A percentile compares a stretch with the other conserved stretches of the same genome.
These are phyloP conservation scores for Typhlichthys eigenmanni DNA, from an alignment of 2,797 vertebrate species.

Conservation along the genomic window DNA sequence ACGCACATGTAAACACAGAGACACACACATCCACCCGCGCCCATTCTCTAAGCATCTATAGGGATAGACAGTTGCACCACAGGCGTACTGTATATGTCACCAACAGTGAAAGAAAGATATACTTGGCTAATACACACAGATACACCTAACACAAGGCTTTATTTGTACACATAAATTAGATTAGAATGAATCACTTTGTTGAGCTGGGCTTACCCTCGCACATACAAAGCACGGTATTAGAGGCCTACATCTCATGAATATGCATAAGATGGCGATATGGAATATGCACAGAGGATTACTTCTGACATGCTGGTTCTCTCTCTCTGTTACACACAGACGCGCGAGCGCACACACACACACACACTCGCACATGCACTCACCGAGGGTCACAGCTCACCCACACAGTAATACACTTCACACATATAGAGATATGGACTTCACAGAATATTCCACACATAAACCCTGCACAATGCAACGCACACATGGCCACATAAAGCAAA, in stretches of 20 bases:
- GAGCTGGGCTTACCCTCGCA: slow-evolving; percentile 68
- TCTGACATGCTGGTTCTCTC: slow-evolving; percentile 55
- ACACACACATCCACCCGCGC: slow-evolving; percentile 31
- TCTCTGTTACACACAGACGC: not conserved
- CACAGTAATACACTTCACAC: slow-evolving; percentile 5
- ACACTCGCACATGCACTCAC: slow-evolving; percentile 21
- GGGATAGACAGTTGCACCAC: slow-evolving; percentile 35
- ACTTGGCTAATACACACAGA: slow-evolving; percentile 23
- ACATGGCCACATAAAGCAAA: slow-evolving; percentile 13
- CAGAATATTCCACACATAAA: slow-evolving; percentile 7
- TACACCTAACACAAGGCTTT: slow-evolving; percentile 57
- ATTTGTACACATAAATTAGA: slow-evolving; percentile 65
- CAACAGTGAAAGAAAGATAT: slow-evolving; percentile 56
- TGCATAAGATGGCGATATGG: slow-evolving; percentile 66
- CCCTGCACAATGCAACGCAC: slow-evolving; percentile 1
- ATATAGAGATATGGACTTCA: slow-evolving; percentile 25
- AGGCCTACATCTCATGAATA: slow-evolving; percentile 69
- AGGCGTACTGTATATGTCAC: slow-evolving; percentile 66
- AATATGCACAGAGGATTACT: slow-evolving; percentile 65
- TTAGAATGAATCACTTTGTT: slow-evolving; percentile 66
- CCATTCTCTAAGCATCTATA: slow-evolving; percentile 32
- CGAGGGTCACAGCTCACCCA: slow-evolving; percentile 55
- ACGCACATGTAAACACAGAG: slow-evolving; percentile 45
- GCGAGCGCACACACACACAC: slow-evolving; percentile 12
- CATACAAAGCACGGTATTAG: slow-evolving; percentile 68